Base-by-base conservation (phyloP, 2,888 invertebrate species). In the Melangyna quadrimaculata region DNA sequence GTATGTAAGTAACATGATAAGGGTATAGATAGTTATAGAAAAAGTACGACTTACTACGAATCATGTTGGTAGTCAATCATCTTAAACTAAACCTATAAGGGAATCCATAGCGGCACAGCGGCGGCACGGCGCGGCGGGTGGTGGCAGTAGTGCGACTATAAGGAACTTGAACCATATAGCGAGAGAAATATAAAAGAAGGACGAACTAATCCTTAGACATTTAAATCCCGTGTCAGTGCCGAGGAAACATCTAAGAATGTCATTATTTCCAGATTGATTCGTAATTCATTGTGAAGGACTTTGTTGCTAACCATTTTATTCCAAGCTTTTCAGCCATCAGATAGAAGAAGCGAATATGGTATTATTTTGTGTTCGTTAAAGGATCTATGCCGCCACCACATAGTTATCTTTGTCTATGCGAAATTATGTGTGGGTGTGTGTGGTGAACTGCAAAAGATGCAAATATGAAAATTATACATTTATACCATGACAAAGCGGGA, bases 201-300 rank as follows among this genome's bases (percentile, higher is more conserved):
- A 69, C 12, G 48, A 61, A 55, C 37, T 69, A 73, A 78, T 83
- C 78, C 83, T 79, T 22, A 74, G 83, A 79, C 70, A 78, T 83
- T 78, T 65, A 65, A 83, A 78, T 83, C 83, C 83, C 78, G 43
- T 63, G 78, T 63, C 73, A 70, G 55, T 53, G 51, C 35, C 27
- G 32, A 37, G 48, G 35, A 55, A 65, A 65, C 70, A 57, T 83
- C 69, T 83, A 63, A 74, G 79, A 83, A 79, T 74, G 70, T 79
- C 78, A 83, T 83, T 83, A 83, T 79, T 83, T 83, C 65, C 79
- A 79, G 83, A 83, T 83, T 83, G 83, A 79, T 83, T 74, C 65
- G 79, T 74, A 83, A 83, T 79, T 83, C 78, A 71, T 79, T 78
- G 72, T 69, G 55, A 73, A 77, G 67, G 57, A 48, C 67, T 77